Base-by-base conservation (phyloP, 2,888 invertebrate genomes). In the Lithosia quadra region DNA sequence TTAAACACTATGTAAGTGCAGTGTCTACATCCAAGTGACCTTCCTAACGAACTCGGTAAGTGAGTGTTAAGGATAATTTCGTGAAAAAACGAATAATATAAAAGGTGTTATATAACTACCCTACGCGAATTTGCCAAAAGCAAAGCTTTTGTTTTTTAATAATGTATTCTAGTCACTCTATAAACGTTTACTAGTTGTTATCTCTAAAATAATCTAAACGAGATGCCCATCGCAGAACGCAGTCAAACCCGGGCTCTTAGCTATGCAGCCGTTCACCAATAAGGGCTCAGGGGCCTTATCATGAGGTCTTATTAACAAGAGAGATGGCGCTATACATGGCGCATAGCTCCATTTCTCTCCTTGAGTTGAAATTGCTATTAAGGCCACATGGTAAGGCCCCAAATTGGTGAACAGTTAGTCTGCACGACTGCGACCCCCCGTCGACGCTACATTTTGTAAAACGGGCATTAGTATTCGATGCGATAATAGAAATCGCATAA, bases 1-100 rank as follows among this genome's bases (percentile, higher is more conserved):
- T 76, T 77, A 75, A 80, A 88, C 87, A 86, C 85, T 84, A 33
- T 76, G 76, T 71, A 78, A 80, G 90, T 92, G 91, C 88, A 85
- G 90, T 91, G 88, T 89, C 81, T 83, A 86, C 82, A 88, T 88
- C 83, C 87, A 92, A 95, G 93, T 94, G 94, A 92, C 92, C 93
- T 94, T 94, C 86, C 80, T 89, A 84, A 90, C 86, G 78, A 91
- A 92, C 91, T 90, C 89, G 79, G 22, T 78, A 76, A 79, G 87
- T 84, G 91, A 89, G 91, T 90, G 90, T 89, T 88, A 83, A 87
- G 87, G 87, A 86, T 85, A 84, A 84, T 84, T 81, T 77, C 78
- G 77, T 83, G 78, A 79, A 57, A 57, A 76, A 79, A 75, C 76
- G 72, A 81, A 85, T 85, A 82, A 78, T 80, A 79, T 77, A 80